Evolutionary conservation across 2,113 vertebrate species (phyloP).

Genomic region (Sitta europaea): DNA sequence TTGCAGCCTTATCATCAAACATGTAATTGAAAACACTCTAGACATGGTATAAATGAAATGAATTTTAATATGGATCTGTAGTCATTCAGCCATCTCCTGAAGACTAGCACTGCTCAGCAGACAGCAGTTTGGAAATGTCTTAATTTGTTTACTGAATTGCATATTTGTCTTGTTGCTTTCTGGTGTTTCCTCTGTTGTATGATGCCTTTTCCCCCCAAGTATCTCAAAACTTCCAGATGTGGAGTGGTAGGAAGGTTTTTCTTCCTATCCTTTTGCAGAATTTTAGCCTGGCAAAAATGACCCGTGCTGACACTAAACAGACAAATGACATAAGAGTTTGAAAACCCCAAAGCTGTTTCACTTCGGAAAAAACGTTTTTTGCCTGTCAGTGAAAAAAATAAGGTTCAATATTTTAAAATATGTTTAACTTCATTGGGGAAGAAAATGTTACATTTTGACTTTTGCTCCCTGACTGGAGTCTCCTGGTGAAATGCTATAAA

Average conservation of each 20-base stretch:
- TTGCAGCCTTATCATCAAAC: background rate
- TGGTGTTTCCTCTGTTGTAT: background rate
- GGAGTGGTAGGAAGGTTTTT: background rate
- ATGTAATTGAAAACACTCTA: background rate
- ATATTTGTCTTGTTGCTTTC: background rate
- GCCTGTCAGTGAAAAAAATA: background rate
- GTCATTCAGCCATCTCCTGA: background rate
- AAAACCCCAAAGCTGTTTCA: background rate
- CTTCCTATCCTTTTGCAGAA: background rate
- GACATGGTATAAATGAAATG: background rate
- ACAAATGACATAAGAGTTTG: background rate
- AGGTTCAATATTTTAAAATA: background rate
- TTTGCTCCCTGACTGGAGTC: background rate
- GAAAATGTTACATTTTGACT: background rate
- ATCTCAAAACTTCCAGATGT: background rate
- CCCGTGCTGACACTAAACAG: background rate
- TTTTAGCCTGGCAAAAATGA: background rate
- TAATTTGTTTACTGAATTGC: background rate
- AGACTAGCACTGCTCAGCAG: background rate
- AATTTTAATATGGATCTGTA: background rate
- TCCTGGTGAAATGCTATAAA: background rate
- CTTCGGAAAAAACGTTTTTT: background rate
- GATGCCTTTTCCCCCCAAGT: background rate
- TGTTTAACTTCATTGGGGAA: rapidly evolving
- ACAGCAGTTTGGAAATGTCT: background rate